A percentile compares a stretch with the other conserved stretches of the same genome.
Evolutionary conservation across 2,113 vertebrate genomes (phyloP).

Genomic region (Morone chrysops): DNA sequence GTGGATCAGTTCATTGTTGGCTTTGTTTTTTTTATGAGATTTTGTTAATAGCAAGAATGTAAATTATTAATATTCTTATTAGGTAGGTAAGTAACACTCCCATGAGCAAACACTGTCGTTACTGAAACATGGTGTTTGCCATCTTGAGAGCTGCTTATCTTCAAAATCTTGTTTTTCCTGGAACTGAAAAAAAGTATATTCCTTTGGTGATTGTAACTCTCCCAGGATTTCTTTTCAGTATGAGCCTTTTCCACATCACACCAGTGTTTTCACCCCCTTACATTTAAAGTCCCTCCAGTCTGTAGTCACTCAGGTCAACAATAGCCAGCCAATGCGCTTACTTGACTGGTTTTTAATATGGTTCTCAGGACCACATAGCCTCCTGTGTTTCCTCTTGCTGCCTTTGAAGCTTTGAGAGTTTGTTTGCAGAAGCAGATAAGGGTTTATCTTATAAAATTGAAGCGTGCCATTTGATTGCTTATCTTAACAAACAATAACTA

Average conservation of each 20-base stretch:
- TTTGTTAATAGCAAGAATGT: too few species aligned
- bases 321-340: conserved; percentile 25
- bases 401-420: conserved; percentile 72
- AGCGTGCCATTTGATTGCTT: conserved; percentile 75
- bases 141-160: neutral
- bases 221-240: neutral
- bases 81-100: neutral
- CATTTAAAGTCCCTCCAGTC: conserved; percentile 27
- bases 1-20: neutral
- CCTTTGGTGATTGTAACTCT: too few species aligned
- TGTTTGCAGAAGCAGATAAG: conserved; percentile 80
- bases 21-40: too few species aligned
- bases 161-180: neutral
- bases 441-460: conserved; percentile 66
- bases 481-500: conserved; percentile 73
- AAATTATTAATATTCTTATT: too few species aligned
- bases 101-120: conserved; percentile 1
- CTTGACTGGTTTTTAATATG: conserved; percentile 48
- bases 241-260: neutral
- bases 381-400: conserved; percentile 43
- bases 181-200: neutral
- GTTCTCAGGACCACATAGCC: conserved; percentile 35
- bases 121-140: neutral
- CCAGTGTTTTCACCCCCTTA: neutral
- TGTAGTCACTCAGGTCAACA: conserved; percentile 34